A percentile compares a stretch with the other conserved stretches of the same genome.
Evolutionary conservation across 2,888 invertebrate species (phyloP).

Genomic region (Zhuqinia jingwanae): DNA sequence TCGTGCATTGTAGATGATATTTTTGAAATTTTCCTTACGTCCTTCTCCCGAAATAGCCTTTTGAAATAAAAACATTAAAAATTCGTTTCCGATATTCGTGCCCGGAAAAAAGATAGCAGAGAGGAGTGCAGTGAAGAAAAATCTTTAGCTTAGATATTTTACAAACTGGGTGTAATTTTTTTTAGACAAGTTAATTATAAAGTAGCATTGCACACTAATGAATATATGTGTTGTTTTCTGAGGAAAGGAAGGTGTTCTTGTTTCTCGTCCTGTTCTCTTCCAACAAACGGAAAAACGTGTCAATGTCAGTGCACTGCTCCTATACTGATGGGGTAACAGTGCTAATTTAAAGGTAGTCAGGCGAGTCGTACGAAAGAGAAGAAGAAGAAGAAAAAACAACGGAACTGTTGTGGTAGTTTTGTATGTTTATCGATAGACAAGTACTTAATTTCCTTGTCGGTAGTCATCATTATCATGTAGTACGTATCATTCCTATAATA

Average conservation of each 20-base stretch:
- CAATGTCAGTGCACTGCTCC: slow-evolving; percentile 46
- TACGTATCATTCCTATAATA: neutral
- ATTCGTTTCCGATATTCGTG: slow-evolving; percentile 37
- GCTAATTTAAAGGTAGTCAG: slow-evolving; percentile 7
- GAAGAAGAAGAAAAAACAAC: too few relatives aligned
- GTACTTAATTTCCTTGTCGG: slow-evolving; percentile 43
- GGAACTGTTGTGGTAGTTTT: neutral
- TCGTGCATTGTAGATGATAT: slow-evolving; percentile 6
- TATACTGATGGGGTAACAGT: neutral
- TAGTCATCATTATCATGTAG: slow-evolving; percentile 1
- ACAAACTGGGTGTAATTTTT: slow-evolving; percentile 18
- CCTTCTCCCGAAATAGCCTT: neutral
- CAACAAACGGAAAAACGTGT: slow-evolving; percentile 51
- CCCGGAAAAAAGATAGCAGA: neutral
- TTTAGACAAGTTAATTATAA: slow-evolving; percentile 56
- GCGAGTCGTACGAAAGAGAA: too few relatives aligned
- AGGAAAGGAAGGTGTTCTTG: slow-evolving; percentile 67
- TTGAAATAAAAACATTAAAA: slow-evolving; percentile 4
- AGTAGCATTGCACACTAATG: neutral
- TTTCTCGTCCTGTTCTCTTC: slow-evolving; percentile 39
- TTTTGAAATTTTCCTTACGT: neutral
- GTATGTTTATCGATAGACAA: slow-evolving; percentile 13
- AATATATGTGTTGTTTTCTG: neutral
- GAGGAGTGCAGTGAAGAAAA: neutral
- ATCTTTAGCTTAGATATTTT: slow-evolving; percentile 3